Evolutionary conservation across 1,140 invertebrate species (phyloP), one percentile per base, ranked within the genome.

Genomic region (Charaxes varanes): DNA sequence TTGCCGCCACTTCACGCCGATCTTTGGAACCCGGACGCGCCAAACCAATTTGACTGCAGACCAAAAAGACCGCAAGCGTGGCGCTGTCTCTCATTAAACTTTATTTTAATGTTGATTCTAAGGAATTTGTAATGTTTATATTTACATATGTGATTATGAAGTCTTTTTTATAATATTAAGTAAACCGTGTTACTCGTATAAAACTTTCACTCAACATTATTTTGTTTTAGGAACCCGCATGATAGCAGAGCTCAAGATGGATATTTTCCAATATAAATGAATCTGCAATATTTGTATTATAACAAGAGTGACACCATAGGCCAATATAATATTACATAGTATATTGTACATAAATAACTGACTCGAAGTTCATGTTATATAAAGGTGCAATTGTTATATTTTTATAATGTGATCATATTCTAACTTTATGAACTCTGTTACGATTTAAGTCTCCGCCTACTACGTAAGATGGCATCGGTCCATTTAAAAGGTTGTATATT

Each of bases 221-320:
- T 41, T 52, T 41, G 32, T 62, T 63, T 15, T 54, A 69, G 64
- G 50, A 41, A 2, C 50, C 45, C 16, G 53, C 56, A 18, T 69
- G 62, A 62, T 60, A 52, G 42, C 34, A 17, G 16, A 42, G 21
- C 6, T 4, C 4, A 18, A 32, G 17, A 18, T 17, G 11, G 15
- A 7, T 14, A 14, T 2, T 15, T 3, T 8, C 27, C 14, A 26
- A 26, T 26, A 13, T 12, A 6, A 24, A 24, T 10, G n/a, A 10
- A 6, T 4, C 6, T 14, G 14, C 14, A 28, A 15, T 28, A 28
- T 14, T 28, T 7, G n/a, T n/a, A n/a, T n/a, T 28, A 28, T 15
- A 14, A 7, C 12, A 15, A 14, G n/a, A 28, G 14, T 28, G 27
- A 28, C n/a, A n/a, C n/a, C n/a, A n/a, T 28, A 28, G 27, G n/a